These are phyloP conservation scores for Neodontobutis hainanensis DNA, from an alignment of 2,113 vertebrate genomes.

Conservation along the genomic window DNA sequence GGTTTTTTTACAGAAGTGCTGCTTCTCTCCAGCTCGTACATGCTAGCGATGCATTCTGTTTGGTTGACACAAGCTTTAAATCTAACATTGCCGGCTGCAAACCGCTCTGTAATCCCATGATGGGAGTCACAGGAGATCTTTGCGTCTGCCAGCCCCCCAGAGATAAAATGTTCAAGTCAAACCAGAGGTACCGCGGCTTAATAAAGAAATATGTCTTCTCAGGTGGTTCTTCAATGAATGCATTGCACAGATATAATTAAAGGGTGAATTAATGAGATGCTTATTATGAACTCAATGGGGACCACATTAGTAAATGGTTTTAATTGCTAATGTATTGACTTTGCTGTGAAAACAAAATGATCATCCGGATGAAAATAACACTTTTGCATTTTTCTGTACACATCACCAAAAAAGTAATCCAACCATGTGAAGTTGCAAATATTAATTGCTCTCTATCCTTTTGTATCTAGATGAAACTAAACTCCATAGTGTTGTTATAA, in stretches of 20 bases:
- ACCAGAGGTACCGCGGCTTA: background rate
- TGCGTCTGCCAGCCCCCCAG: background rate
- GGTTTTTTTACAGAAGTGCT: constrained; percentile 64
- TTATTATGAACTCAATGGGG: background rate
- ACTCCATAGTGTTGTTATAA: background rate
- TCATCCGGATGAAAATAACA: background rate
- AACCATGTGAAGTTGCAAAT: background rate
- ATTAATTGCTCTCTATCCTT: constrained; percentile 10
- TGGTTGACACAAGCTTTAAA: constrained; percentile 62
- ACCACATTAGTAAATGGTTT: background rate
- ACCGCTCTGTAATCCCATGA: constrained; percentile 51
- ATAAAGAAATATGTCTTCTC: background rate
- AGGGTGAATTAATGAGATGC: background rate
- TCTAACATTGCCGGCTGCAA: constrained; percentile 51
- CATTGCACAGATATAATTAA: background rate
- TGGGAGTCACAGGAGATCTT: constrained; percentile 49
- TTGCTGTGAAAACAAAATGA: background rate
- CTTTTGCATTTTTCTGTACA: background rate
- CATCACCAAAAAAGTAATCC: background rate
- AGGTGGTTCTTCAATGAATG: constrained; percentile 3
- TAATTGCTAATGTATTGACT: constrained; percentile 7
- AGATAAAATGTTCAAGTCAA: constrained; percentile 1
- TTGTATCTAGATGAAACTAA: constrained; percentile 4
- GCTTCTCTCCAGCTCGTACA: constrained; percentile 40
- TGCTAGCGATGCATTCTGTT: constrained; percentile 52